Evolutionary conservation across 2,797 vertebrate species (phyloP).

Genomic region (Falco biarmicus): DNA sequence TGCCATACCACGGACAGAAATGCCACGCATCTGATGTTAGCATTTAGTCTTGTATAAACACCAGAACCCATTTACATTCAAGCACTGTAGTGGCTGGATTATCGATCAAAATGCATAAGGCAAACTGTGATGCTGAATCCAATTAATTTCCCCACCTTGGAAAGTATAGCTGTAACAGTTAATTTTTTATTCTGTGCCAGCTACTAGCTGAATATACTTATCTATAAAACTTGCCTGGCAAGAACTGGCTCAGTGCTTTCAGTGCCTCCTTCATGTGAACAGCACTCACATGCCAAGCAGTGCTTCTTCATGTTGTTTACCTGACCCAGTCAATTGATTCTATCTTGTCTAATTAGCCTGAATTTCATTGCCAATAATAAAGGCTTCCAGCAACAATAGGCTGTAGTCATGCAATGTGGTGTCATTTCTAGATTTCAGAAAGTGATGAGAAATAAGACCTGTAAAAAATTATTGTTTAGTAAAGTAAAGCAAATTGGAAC

Average conservation of each 20-base stretch:
- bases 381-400: not conserved
- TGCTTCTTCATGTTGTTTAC: constrained; percentile 69
- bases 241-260: not conserved
- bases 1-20: not conserved
- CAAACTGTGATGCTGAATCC: not conserved
- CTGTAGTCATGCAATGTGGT: not conserved
- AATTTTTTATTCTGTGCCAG: not conserved
- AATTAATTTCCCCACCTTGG: not conserved
- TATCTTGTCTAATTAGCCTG: constrained; percentile 27
- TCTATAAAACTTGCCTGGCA: not conserved
- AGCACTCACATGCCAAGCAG: constrained; percentile 74
- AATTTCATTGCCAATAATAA: not conserved
- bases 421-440: not conserved
- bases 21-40: accelerated
- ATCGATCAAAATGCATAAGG: not conserved
- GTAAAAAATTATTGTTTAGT: not conserved
- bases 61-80: not conserved
- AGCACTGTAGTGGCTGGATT: not conserved
- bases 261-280: constrained; percentile 62
- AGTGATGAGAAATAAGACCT: not conserved
- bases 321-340: not conserved
- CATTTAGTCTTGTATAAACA: not conserved
- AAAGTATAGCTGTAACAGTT: not conserved
- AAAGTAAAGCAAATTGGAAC: not conserved
- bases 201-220: not conserved